Base-by-base conservation (phyloP, 1,140 invertebrate species). In the Lerema accius region DNA sequence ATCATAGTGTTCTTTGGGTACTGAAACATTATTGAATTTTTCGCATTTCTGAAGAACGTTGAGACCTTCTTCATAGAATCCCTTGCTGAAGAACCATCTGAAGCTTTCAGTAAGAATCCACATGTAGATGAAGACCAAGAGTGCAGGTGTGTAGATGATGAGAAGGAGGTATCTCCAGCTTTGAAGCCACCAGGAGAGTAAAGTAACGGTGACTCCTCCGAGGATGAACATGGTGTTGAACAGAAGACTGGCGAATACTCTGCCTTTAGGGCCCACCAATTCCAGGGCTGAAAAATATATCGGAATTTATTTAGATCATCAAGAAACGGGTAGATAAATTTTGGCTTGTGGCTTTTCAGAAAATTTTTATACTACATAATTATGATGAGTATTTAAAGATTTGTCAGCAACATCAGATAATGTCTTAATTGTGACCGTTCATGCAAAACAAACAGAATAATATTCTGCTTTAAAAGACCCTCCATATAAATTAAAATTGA, bases 51-150 rank as follows among this genome's bases (percentile, higher is more conserved):
- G 87, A 1, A 95, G 86, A 4, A 95, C 92, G 9, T 90, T 84
- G 16, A 92, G 86, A 6, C 93, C 94, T 71, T 95, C 93, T 3
- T 94, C 92, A 59, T 94, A 93, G 65, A 93, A 93, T 3, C 94
- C 94, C 65, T 95, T 94, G n/a, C 95, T 94, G 64, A 96, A 85
- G 15, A 95, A 90, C 96, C 96, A 97, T 71, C 95, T 86, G 63
- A 94, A 92, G 43, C 94, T 95, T 80, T 95, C 94, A 0, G 93
- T 92, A 0, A 94, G 71, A 16, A 93, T 80, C 84, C 93, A 93
- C 15, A 93, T 92, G 73, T 94, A 93, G 4, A 93, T 77, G 32
- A 96, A 82, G n/a, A 94, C 89, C 4, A 94, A 82, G 9, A 96
- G 73, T 10, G 94, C 94, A 4, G 95, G 94, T 0, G 91, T 89